These are phyloP conservation scores for Abrostola tripartita DNA, from an alignment of 2,888 invertebrate genomes.

Conservation along the genomic window DNA sequence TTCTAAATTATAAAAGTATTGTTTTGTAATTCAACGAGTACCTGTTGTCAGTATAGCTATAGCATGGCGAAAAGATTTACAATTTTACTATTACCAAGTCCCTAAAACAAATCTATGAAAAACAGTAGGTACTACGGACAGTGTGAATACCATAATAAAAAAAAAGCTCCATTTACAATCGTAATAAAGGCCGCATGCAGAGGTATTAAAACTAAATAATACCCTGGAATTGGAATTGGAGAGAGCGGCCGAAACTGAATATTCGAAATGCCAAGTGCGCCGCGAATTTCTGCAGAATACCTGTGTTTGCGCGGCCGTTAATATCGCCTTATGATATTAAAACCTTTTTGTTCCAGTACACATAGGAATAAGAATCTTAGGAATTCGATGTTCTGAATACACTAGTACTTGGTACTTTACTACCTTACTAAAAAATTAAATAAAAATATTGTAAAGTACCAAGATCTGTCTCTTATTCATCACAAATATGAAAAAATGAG, in stretches of 20 bases:
- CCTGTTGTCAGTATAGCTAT: no score
- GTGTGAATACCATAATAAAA: slow-evolving; percentile 23
- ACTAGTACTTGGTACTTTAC: not conserved
- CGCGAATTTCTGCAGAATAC: slow-evolving; percentile 47
- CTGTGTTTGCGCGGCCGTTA: slow-evolving; percentile 33
- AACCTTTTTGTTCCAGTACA: slow-evolving; percentile 22
- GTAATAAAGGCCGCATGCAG: slow-evolving; percentile 31
- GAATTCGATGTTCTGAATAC: not conserved
- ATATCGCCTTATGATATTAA: slow-evolving; percentile 41
- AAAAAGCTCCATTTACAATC: slow-evolving; percentile 27
- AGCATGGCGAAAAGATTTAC: no score
- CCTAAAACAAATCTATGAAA: no score
- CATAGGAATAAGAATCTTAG: slow-evolving; percentile 4
- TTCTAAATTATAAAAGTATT: no score
- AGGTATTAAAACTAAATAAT: slow-evolving; percentile 51
- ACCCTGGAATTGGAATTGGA: slow-evolving; percentile 35
- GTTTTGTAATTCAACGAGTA: no score
- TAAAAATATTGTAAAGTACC: no score
- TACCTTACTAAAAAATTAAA: no score
- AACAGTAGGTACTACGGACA: not conserved
- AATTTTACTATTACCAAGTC: no score
- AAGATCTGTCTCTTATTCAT: no score
- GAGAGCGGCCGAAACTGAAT: slow-evolving; percentile 46
- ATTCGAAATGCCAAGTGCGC: slow-evolving; percentile 46
- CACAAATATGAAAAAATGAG: no score